Evolutionary conservation across 2,888 invertebrate genomes (phyloP).

Genomic region (Pilophorus perplexus): DNA sequence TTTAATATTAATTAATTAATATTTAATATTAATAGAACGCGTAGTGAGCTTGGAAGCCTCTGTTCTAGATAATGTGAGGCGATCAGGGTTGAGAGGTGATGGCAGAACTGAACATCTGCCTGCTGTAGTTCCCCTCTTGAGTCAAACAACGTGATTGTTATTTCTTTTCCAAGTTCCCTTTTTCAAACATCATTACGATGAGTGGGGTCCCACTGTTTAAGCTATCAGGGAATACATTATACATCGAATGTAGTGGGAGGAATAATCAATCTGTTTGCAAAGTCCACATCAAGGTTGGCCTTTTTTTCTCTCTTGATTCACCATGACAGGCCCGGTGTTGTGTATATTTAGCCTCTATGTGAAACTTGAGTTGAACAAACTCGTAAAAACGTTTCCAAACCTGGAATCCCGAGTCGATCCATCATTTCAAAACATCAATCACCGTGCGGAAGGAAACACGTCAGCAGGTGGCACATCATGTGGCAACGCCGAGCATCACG

Average conservation of each 20-base stretch:
- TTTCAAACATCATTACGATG: conserved; percentile 12
- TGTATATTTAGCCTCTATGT: too few species aligned
- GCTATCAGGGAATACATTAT: not conserved
- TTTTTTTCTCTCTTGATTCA: too few species aligned
- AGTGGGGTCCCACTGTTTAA: not conserved
- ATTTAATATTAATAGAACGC: not conserved
- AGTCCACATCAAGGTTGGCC: too few species aligned
- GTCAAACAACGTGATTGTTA: not conserved
- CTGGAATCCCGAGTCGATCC: too few species aligned
- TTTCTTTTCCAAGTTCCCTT: not conserved
- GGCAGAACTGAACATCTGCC: too few species aligned
- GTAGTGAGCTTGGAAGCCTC: too few species aligned
- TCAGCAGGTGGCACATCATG: not conserved
- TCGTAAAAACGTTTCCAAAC: too few species aligned
- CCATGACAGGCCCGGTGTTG: too few species aligned
- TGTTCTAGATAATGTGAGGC: too few species aligned
- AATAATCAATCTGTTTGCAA: too few species aligned
- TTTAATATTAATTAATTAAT: not conserved
- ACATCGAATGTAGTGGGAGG: not conserved
- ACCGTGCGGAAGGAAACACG: not conserved
- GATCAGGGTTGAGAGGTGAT: too few species aligned
- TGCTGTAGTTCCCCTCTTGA: not conserved
- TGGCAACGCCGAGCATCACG: not conserved
- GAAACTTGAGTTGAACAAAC: too few species aligned
- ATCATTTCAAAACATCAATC: not conserved